phyloP scores from a whole-genome alignment of 2,888 invertebrate species.

The Beris morrisii region DNA sequence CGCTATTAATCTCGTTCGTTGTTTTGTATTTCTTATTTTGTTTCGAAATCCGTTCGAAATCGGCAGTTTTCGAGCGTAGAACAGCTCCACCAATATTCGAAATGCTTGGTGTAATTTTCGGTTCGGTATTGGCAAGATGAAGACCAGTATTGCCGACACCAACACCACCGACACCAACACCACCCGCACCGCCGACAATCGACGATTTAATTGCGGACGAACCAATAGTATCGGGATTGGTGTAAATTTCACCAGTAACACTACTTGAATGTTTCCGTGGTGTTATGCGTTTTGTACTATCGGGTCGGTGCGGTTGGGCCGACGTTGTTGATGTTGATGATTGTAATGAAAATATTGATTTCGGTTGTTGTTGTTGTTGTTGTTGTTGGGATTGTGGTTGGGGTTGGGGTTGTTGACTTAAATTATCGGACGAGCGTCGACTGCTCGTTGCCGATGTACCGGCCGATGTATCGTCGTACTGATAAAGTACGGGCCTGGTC shows the following conservation, averaged over 20 bases:
- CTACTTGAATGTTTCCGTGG: conserved; percentile 8
- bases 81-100: conserved; percentile 69
- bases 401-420: background rate
- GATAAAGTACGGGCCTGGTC: background rate
- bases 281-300: conserved; percentile 6
- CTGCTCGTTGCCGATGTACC: conserved; percentile 21
- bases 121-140: conserved; percentile 44
- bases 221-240: background rate
- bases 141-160: background rate
- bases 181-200: background rate
- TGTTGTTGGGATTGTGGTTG: background rate
- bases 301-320: conserved; percentile 37
- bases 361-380: conserved; percentile 27
- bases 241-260: background rate
- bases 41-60: conserved; percentile 60
- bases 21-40: conserved; percentile 31
- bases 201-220: background rate
- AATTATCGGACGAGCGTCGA: conserved; percentile 17
- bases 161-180: too few relatives aligned
- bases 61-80: conserved; percentile 67
- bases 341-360: background rate
- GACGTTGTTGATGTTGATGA: conserved; percentile 18
- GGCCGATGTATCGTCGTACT: conserved; percentile 11
- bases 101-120: conserved; percentile 61
- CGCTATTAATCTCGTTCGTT: background rate